Evolutionary conservation across 2,113 vertebrate genomes (phyloP).

Genomic region (Peromyscus californicus): DNA sequence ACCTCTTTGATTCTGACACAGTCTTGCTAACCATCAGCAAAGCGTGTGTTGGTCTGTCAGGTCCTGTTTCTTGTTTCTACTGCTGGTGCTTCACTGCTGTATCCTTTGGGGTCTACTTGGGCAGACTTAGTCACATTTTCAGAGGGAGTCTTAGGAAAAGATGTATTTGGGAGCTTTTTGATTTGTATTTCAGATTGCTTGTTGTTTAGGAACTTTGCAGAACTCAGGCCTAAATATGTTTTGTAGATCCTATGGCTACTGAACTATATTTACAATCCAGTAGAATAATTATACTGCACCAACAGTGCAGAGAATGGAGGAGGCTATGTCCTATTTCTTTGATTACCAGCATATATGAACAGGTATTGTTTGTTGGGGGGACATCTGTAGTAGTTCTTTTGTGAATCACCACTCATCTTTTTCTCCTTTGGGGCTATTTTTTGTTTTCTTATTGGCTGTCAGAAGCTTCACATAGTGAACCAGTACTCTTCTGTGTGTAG

Average conservation of each 20-base stretch:
- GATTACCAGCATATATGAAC: not conserved
- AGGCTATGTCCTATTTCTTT: not conserved
- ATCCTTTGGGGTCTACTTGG: not conserved
- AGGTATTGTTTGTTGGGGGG: not conserved
- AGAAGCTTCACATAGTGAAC: not conserved
- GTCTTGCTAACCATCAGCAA: not conserved
- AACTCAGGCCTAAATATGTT: not conserved
- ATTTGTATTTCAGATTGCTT: not conserved
- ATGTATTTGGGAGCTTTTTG: not conserved
- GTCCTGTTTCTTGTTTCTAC: not conserved
- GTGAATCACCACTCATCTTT: not conserved
- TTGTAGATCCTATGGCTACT: not conserved
- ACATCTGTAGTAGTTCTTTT: not conserved
- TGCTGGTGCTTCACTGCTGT: not conserved
- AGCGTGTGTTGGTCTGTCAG: not conserved
- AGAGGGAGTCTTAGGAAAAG: not conserved
- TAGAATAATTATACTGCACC: not conserved
- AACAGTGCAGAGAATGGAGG: not conserved
- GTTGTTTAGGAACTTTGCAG: not conserved
- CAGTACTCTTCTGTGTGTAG: not conserved
- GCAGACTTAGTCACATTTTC: not conserved
- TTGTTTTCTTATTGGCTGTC: not conserved
- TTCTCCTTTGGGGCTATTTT: not conserved
- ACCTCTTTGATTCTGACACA: not conserved
- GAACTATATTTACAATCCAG: too few species aligned